These are phyloP conservation scores for Gandaritis pyraliata DNA, from an alignment of 2,888 invertebrate species.

Conservation along the genomic window DNA sequence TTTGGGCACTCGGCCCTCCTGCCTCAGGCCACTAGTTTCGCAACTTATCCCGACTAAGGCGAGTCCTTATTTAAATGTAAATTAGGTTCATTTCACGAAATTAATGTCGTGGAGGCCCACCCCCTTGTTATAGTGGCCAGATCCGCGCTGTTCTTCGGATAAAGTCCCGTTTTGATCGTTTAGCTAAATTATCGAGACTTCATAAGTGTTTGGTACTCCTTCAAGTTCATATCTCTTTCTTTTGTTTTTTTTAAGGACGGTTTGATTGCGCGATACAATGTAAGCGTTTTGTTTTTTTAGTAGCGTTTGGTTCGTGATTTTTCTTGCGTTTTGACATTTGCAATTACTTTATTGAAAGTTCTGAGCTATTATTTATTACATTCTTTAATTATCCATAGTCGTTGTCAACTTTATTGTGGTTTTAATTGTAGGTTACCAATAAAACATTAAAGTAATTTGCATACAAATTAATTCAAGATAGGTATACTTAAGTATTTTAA, in stretches of 20 bases:
- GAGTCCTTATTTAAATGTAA: constrained; percentile 94
- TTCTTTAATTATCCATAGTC: constrained; percentile 23
- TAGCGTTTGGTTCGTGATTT: constrained; percentile 18
- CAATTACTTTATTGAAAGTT: constrained; percentile 30
- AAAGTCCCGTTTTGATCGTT: constrained; percentile 7
- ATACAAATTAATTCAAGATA: constrained; percentile 21
- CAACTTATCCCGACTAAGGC: constrained; percentile 84
- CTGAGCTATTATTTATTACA: constrained; percentile 22
- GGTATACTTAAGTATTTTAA: background rate
- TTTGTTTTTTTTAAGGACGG: background rate
- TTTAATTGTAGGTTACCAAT: constrained; percentile 26
- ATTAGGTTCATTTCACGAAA: constrained; percentile 95
- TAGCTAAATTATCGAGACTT: too few relatives aligned
- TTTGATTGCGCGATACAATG: constrained; percentile 10
- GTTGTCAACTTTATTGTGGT: constrained; percentile 27
- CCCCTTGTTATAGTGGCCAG: constrained; percentile 75
- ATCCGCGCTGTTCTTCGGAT: constrained; percentile 26
- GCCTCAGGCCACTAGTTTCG: constrained; percentile 82
- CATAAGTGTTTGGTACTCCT: too few relatives aligned
- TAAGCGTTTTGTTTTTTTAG: constrained; percentile 8
- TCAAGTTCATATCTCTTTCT: background rate
- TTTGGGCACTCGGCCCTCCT: constrained; percentile 70
- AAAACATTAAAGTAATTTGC: constrained; percentile 26
- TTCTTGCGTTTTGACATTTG: constrained; percentile 30
- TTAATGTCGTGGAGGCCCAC: constrained; percentile 89